A percentile compares a stretch with the other conserved stretches of the same genome.
Conservation (phyloP, 2,888 invertebrate genomes). For the Mythimna impura region DNA sequence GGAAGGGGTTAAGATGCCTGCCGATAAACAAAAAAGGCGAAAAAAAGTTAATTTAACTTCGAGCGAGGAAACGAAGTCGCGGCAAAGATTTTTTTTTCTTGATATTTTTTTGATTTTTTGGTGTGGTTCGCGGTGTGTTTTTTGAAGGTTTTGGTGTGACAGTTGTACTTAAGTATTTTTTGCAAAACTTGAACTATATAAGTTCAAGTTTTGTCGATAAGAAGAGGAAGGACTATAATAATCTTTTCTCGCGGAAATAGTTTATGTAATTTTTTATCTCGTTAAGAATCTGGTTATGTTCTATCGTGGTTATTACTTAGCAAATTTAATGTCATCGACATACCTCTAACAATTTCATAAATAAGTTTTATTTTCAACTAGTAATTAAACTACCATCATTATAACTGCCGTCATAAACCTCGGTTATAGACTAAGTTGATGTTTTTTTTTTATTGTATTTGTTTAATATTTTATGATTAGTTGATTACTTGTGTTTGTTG, state of each 20-base stretch:
- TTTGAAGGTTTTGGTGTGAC: conserved; percentile 34
- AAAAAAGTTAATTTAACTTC: conserved; percentile 89
- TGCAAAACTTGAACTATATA: background rate
- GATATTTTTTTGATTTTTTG: conserved; percentile 67
- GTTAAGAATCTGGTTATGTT: background rate
- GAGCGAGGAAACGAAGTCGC: conserved; percentile 84
- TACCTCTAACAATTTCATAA: too few species aligned
- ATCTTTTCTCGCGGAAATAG: background rate
- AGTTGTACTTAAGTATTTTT: background rate
- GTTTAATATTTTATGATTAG: too few species aligned
- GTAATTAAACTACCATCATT: too few species aligned
- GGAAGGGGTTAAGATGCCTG: conserved; percentile 86
- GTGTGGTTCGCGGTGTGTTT: conserved; percentile 66
- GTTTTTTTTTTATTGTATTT: too few species aligned
- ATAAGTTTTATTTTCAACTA: too few species aligned
- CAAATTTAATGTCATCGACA: too few species aligned
- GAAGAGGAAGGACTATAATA: background rate
- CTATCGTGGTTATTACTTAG: background rate
- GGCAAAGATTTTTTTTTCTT: conserved; percentile 74
- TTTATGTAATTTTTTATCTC: background rate
- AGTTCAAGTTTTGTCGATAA: too few species aligned
- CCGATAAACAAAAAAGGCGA: conserved; percentile 85
- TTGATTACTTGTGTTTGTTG: too few species aligned
- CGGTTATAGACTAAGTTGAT: too few species aligned
- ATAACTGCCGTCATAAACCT: too few species aligned